phyloP scores from a whole-genome alignment of 2,113 vertebrate genomes.

The Nycticorax nycticorax region DNA sequence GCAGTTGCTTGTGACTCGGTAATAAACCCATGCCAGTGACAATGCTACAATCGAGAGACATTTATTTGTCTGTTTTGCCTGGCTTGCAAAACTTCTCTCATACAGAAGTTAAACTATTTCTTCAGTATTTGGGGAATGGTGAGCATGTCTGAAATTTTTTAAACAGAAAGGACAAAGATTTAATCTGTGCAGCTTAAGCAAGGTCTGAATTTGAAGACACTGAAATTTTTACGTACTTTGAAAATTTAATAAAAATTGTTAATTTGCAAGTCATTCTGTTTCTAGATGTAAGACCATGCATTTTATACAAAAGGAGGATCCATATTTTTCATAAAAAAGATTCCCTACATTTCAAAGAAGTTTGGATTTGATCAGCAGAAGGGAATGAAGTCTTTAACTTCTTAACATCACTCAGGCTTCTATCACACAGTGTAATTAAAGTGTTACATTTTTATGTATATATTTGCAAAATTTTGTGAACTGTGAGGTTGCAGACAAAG shows the following conservation, averaged over 20 bases:
- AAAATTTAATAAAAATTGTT: neutral
- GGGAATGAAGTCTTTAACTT: neutral
- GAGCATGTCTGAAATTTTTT: neutral
- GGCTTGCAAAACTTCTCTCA: neutral
- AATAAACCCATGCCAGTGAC: neutral
- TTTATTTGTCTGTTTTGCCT: neutral
- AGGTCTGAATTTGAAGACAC: neutral
- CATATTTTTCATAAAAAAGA: neutral
- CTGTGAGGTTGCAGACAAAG: neutral
- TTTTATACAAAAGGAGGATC: neutral
- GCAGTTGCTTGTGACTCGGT: neutral
- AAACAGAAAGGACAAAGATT: neutral
- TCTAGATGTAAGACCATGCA: neutral
- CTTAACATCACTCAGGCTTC: neutral
- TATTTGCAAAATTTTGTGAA: neutral
- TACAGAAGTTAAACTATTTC: neutral
- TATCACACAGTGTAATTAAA: neutral
- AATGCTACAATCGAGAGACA: neutral
- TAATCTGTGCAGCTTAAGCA: neutral
- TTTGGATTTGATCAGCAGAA: neutral
- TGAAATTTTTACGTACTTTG: neutral
- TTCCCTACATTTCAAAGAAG: neutral
- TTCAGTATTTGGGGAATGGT: neutral
- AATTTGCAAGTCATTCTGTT: neutral
- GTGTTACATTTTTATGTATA: neutral